Evolutionary conservation across 2,113 vertebrate species (phyloP), one percentile per base, ranked within the genome.

Genomic region (Oncorhynchus gorbuscha): DNA sequence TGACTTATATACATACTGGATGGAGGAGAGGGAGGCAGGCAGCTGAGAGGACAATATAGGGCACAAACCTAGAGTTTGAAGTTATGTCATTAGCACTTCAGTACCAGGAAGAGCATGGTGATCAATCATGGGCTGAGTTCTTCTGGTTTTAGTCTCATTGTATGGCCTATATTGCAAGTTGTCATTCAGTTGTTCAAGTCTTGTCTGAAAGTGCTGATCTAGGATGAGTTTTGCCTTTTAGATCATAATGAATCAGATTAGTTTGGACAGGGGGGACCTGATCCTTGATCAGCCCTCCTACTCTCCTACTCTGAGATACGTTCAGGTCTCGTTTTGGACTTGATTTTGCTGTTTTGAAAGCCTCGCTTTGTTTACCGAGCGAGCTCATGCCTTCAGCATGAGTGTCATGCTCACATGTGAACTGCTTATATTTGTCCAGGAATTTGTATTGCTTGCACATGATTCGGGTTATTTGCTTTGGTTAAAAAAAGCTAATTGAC

Each of bases 271-370:
- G 51, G 12, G 39, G 51, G 1, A 55, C 16, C 59, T 62, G n/a
- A 62, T 62, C 5, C 13, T n/a, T 14, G n/a, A 61, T 61, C n/a
- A 61, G 59, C 59, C 9, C 39, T 39, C 59, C 14, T 51, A 51
- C 49, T 51, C 49, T 12, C n/a, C 14, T 51, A 51, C 49, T 51
- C 49, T 13, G 49, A 4, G 49, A 13, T 61, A 61, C n/a, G 20
- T 62, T 87, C 9, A 12, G 39, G 39, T 45, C 39, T 45, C 39
- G 9, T 11, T 45, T 45, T 45, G 9, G 39, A 45, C 39, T 9
- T 45, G 39, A 45, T 9, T 45, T 81, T 89, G 83, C 80, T 79
- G 84, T 89, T 89, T 89, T 82, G 76, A 74, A 76, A 80, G 77
- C 72, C 72, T 70, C 71, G 75, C 75, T 76, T 81, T 69, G 49